Conservation (phyloP, 2,797 vertebrate genomes). For the Crocidura indochinensis region DNA sequence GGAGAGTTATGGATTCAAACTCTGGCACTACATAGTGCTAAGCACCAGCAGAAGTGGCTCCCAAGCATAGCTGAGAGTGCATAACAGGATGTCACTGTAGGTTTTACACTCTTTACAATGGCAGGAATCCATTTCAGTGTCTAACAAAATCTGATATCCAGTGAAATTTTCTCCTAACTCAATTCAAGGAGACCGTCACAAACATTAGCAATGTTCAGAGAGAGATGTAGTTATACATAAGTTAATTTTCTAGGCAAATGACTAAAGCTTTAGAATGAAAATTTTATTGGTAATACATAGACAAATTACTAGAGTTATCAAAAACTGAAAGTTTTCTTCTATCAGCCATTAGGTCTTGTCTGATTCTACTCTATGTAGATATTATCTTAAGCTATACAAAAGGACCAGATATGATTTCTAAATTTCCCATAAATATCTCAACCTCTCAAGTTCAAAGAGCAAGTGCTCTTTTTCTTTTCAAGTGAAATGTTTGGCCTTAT, state of each 20-base stretch:
- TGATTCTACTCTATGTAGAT: background rate
- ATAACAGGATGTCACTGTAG: background rate
- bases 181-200: conserved; percentile 60
- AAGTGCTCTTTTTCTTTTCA: conserved; percentile 37
- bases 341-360: conserved; percentile 7
- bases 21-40: no score
- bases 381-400: background rate
- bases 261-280: conserved; percentile 50
- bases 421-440: conserved; percentile 46
- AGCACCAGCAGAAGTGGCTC: background rate
- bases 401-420: conserved; percentile 13
- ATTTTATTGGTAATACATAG: conserved; percentile 33
- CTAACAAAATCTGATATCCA: conserved; percentile 66
- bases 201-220: conserved; percentile 52
- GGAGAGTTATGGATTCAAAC: no score
- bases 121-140: background rate
- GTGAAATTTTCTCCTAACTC: conserved; percentile 58
- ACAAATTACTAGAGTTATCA: background rate
- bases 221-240: conserved; percentile 22
- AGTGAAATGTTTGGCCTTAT: conserved; percentile 53
- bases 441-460: background rate
- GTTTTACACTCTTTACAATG: conserved; percentile 25
- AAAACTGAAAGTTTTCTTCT: conserved; percentile 44
- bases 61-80: no score
- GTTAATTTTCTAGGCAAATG: background rate